Percentiles rank a stretch among this genome's conserved stretches.
Evolutionary conservation across 2,113 vertebrate genomes (phyloP).

Genomic region (Lycocorax pyrrhopterus): DNA sequence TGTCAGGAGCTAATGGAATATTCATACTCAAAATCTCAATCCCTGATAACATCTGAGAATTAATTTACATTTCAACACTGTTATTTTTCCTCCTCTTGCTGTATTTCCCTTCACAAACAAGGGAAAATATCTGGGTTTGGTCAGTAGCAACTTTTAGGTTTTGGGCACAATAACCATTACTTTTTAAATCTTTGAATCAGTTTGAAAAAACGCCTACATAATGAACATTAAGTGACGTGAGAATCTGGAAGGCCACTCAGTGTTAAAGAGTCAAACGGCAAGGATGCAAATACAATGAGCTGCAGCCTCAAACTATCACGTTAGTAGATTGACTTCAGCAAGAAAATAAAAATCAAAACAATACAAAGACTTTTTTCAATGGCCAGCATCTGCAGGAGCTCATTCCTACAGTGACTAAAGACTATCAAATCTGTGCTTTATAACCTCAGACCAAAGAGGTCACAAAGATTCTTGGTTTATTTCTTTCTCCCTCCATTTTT

Average conservation of each 20-base stretch:
- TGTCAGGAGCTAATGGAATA: slow-evolving; percentile 30
- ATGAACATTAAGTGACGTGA: background rate
- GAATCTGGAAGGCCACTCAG: background rate
- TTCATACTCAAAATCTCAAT: slow-evolving; percentile 23
- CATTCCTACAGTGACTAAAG: background rate
- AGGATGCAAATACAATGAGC: background rate
- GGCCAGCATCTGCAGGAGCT: background rate
- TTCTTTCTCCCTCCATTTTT: background rate
- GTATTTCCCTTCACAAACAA: background rate
- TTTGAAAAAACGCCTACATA: background rate
- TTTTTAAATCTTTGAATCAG: background rate
- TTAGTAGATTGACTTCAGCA: background rate
- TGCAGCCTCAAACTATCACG: background rate
- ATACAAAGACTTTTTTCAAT: background rate
- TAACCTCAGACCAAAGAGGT: background rate
- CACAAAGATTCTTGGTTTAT: background rate
- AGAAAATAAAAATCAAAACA: slow-evolving; percentile 6
- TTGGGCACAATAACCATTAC: background rate
- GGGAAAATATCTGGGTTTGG: background rate
- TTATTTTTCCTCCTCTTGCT: background rate
- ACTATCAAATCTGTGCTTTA: background rate
- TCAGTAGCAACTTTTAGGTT: background rate
- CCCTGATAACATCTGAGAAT: slow-evolving; percentile 2
- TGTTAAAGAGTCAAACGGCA: background rate
- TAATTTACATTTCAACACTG: slow-evolving; percentile 22